Evolutionary conservation across 2,113 vertebrate genomes (phyloP).

Genomic region (Tachuris rubrigastra): DNA sequence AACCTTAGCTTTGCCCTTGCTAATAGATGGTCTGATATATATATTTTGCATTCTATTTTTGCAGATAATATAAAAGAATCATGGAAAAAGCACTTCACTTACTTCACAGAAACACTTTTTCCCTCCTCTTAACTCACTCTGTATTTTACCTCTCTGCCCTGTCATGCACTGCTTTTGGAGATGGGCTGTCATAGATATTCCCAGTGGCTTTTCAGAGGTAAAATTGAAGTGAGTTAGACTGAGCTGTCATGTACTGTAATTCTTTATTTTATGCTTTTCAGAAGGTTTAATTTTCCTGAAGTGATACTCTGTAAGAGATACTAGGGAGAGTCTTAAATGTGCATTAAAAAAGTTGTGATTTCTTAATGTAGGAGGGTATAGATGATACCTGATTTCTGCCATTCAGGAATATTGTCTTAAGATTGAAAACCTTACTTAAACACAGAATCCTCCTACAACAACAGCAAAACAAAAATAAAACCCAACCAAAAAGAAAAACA

Average conservation of each 20-base stretch:
- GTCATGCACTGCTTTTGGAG: conserved; percentile 11
- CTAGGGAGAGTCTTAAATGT: neutral
- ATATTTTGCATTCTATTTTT: neutral
- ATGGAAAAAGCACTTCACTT: neutral
- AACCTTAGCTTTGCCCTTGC: neutral
- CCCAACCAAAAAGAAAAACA: neutral
- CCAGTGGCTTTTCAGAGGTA: conserved; percentile 36
- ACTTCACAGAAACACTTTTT: neutral
- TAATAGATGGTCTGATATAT: neutral
- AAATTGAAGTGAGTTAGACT: conserved; percentile 23
- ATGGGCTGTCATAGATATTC: conserved; percentile 44
- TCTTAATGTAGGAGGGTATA: neutral
- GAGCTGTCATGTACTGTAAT: conserved; percentile 31
- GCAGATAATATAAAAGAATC: neutral
- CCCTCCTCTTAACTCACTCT: neutral
- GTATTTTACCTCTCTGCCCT: neutral
- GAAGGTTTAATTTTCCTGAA: conserved; percentile 18
- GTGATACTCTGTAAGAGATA: neutral
- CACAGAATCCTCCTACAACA: neutral
- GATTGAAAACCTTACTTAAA: neutral
- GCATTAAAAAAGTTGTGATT: neutral
- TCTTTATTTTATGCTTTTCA: conserved; percentile 33
- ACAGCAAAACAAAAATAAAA: neutral
- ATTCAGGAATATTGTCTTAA: neutral
- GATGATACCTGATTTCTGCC: neutral